Base-by-base conservation (phyloP, 1,140 invertebrate species). In the Sesamia nonagrioides region DNA sequence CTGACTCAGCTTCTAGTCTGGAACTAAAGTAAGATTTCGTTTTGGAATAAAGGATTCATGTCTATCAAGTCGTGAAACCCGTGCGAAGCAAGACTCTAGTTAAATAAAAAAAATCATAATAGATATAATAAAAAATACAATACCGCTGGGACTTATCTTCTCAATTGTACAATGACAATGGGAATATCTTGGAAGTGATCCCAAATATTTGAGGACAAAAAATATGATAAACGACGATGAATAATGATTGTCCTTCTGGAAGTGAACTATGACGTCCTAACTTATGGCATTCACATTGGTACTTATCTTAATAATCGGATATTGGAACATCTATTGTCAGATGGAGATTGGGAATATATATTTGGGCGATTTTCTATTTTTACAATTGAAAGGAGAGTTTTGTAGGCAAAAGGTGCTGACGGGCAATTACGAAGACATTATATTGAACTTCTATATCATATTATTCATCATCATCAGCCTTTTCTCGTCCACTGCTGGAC, bases 181-280 rank as follows among this genome's bases (percentile, higher is more conserved):
- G 37, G 15, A 27, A 33, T 42, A 17, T 66, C 71, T 74, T 74
- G 71, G 54, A 74, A 13, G 37, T 60, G 54, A 74, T 74, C 71
- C 54, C 71, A 45, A 74, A 74, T 71, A 71, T 60, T 60, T 74
- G 71, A 60, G 52, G 54, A 74, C 71, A 74, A 74, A 74, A 74
- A 74, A 74, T 74, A 74, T 60, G 71, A 74, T 52, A 74, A 60
- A 74, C 54, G 71, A 60, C 35, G 21, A 45, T 74, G 71, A 74
- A 74, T 74, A 74, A 74, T 74, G 71, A 74, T 74, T 56, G 52
- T 74, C 27, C 37, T 56, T 56, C 50, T 73, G 18, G 7, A 42
- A 11, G 37, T 33, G 17, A n/a, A 42, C 18, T 60, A 60, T 58
- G 52, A 74, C 37, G 17, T 56, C 54, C 40, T 73, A 42, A 42